Conservation (phyloP, 2,113 vertebrate species). For the Rhipidura dahli region DNA sequence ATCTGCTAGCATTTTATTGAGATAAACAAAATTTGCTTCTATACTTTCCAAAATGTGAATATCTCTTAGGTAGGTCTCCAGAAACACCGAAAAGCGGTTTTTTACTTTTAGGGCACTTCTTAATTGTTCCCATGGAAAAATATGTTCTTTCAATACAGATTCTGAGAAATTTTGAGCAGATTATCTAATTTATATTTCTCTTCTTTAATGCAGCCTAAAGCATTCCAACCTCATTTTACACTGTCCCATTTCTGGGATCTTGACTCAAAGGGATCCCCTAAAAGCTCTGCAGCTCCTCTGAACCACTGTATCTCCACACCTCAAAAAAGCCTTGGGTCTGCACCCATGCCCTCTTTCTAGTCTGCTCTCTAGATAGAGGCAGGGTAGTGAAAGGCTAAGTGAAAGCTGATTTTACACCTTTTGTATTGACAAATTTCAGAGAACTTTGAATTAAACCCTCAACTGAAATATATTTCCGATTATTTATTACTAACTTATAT, state of each 20-base stretch:
- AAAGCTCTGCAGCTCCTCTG: not conserved
- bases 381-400: not conserved
- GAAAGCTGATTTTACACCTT: not conserved
- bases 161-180: not conserved
- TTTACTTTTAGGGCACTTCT: not conserved
- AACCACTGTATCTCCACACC: not conserved
- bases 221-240: not conserved
- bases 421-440: not conserved
- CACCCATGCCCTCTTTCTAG: not conserved
- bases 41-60: not conserved
- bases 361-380: not conserved
- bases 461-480: not conserved
- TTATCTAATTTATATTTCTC: not conserved
- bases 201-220: not conserved
- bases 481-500: conserved; percentile 6
- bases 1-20: not conserved
- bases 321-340: not conserved
- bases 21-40: not conserved
- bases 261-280: not conserved
- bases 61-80: not conserved
- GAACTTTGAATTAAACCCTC: not conserved
- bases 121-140: not conserved
- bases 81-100: not conserved
- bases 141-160: not conserved
- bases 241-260: not conserved